phyloP scores from a whole-genome alignment of 2,888 invertebrate genomes.

The Cetonia aurata region DNA sequence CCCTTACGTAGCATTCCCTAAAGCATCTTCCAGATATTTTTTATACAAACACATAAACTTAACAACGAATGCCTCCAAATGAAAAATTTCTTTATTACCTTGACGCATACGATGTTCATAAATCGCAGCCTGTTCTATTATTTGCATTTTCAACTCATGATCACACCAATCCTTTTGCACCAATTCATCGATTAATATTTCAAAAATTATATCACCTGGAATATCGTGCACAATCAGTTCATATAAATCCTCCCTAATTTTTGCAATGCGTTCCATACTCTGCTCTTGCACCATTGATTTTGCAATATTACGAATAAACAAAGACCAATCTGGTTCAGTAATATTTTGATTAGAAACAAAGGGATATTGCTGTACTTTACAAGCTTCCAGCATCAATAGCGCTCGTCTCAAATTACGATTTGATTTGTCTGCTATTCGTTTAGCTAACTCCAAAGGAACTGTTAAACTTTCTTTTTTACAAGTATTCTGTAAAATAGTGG shows the following conservation, averaged over 20 bases:
- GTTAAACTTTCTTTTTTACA: slow-evolving; percentile 86
- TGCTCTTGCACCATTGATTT: slow-evolving; percentile 88
- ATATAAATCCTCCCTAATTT: slow-evolving; percentile 90
- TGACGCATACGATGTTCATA: slow-evolving; percentile 94
- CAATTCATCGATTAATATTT: slow-evolving; percentile 85
- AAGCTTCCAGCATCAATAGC: slow-evolving; percentile 92
- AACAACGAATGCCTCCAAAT: slow-evolving; percentile 97
- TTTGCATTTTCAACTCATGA: slow-evolving; percentile 86
- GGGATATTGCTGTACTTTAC: slow-evolving; percentile 92
- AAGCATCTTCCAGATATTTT: slow-evolving; percentile 83
- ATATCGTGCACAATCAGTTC: slow-evolving; percentile 95
- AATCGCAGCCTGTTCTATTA: slow-evolving; percentile 87
- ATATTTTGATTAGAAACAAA: slow-evolving; percentile 83
- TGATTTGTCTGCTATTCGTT: slow-evolving; percentile 82
- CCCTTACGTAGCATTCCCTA: slow-evolving; percentile 70
- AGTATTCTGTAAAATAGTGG: slow-evolving; percentile 70
- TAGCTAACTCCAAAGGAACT: slow-evolving; percentile 82
- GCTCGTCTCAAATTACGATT: slow-evolving; percentile 93
- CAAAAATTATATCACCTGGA: slow-evolving; percentile 92
- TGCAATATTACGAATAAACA: slow-evolving; percentile 89
- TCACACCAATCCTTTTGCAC: slow-evolving; percentile 84
- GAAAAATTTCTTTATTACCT: slow-evolving; percentile 95
- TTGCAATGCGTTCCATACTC: slow-evolving; percentile 84
- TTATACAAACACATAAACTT: slow-evolving; percentile 96
- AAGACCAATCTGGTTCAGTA: slow-evolving; percentile 93